phyloP scores from a whole-genome alignment of 2,888 invertebrate species.

The Dasysyrphus tricinctus region DNA sequence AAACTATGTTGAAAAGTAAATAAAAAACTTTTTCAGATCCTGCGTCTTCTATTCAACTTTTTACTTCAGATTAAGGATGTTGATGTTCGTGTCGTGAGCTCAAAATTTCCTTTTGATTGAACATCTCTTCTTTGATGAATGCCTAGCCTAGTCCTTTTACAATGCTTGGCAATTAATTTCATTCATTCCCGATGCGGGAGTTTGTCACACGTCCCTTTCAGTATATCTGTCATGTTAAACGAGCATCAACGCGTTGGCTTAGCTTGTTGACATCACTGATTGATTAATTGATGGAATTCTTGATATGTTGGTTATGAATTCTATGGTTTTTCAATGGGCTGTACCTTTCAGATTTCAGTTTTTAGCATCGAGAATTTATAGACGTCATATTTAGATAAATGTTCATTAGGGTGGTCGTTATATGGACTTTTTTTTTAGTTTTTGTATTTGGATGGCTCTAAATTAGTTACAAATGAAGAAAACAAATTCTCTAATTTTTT shows the following conservation, averaged over 20 bases:
- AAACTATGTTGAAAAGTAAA: conserved; percentile 50
- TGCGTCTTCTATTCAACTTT: conserved; percentile 6
- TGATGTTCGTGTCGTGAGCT: conserved; percentile 5
- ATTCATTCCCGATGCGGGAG: conserved; percentile 47
- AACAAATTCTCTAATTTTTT: too few species aligned
- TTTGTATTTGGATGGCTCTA: too few species aligned
- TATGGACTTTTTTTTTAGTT: too few species aligned
- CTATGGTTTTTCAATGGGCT: conserved; percentile 37
- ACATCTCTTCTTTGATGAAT: conserved; percentile 17
- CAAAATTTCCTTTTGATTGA: conserved; percentile 44
- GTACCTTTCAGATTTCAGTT: not conserved
- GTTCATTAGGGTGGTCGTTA: too few species aligned
- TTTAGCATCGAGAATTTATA: conserved; percentile 8
- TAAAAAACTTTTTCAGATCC: conserved; percentile 9
- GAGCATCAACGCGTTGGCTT: conserved; percentile 25
- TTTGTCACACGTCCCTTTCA: conserved; percentile 50
- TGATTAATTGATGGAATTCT: conserved; percentile 66
- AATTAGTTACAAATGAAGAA: too few species aligned
- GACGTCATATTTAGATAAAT: not conserved
- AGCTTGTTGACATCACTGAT: conserved; percentile 62
- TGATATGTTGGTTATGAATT: conserved; percentile 42
- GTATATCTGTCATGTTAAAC: conserved; percentile 5
- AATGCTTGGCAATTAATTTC: conserved; percentile 67
- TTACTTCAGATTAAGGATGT: conserved; percentile 29
- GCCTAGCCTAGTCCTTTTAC: conserved; percentile 17